Evolutionary conservation across 1,140 invertebrate genomes (phyloP).

Genomic region (Trypoxylus dichotomus): DNA sequence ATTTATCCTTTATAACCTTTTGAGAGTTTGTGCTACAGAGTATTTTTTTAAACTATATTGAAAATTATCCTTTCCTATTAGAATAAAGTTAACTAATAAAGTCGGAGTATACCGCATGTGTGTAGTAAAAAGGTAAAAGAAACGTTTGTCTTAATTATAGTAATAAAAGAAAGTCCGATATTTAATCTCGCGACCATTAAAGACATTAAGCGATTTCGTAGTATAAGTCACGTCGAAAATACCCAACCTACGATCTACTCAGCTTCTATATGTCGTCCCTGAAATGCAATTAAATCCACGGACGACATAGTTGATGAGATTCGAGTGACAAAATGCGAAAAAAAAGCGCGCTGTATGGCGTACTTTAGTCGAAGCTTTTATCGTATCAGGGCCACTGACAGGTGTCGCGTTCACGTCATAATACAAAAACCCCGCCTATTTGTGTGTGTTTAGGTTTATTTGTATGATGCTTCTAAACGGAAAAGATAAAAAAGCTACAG

Average conservation of each 20-base stretch:
- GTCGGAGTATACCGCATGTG: no score
- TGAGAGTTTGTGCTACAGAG: no score
- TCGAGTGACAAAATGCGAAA: not conserved
- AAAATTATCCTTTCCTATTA: no score
- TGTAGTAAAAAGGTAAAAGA: no score
- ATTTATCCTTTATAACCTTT: no score
- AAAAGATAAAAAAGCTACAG: not conserved
- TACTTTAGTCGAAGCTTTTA: not conserved
- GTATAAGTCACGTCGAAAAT: not conserved
- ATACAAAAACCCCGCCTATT: not conserved
- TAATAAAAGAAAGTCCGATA: not conserved
- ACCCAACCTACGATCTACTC: not conserved
- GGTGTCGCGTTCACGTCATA: not conserved
- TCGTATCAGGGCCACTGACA: not conserved
- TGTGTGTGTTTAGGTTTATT: not conserved
- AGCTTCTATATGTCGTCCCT: not conserved
- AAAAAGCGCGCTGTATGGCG: not conserved
- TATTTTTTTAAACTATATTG: no score
- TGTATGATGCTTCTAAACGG: not conserved
- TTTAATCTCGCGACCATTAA: not conserved
- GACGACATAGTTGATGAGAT: not conserved
- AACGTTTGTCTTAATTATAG: not conserved
- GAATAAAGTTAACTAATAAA: no score
- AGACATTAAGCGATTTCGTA: not conserved
- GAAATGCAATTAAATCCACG: not conserved